These are phyloP conservation scores for Procambarus clarkii DNA, from an alignment of 1,140 invertebrate species.

Conservation along the genomic window DNA sequence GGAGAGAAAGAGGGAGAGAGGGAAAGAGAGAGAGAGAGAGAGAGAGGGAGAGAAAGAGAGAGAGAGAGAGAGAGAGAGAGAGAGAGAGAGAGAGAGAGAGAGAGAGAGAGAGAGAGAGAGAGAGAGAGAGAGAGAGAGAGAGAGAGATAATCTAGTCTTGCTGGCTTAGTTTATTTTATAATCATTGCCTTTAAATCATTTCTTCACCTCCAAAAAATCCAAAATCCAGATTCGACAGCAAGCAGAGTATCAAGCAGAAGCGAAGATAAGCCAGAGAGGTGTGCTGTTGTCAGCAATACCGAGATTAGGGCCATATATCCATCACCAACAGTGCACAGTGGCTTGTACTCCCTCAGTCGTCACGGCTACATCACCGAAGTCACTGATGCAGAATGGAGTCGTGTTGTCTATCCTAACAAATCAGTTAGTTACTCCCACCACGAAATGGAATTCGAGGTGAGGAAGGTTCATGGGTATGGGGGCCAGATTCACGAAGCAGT, in stretches of 20 bases:
- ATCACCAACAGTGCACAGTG: neutral
- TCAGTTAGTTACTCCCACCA: neutral
- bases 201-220: too few species aligned
- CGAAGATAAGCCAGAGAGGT: too few species aligned
- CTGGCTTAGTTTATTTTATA: too few species aligned
- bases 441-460: neutral
- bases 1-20: neutral
- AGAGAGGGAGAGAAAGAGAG: too few species aligned
- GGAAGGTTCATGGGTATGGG: neutral
- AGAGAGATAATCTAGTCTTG: too few species aligned
- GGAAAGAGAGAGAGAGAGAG: too few species aligned
- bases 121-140: neutral
- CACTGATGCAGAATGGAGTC: neutral
- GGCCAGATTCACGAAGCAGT: too few species aligned
- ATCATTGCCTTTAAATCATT: neutral
- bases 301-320: neutral
- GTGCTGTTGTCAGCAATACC: too few species aligned
- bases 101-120: neutral
- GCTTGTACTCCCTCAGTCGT: neutral
- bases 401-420: neutral
- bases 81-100: neutral
- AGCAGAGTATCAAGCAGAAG: too few species aligned
- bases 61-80: neutral
- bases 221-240: too few species aligned
- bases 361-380: constrained; percentile 20